Conservation (phyloP, 2,888 invertebrate species). For the Spisula solida region DNA sequence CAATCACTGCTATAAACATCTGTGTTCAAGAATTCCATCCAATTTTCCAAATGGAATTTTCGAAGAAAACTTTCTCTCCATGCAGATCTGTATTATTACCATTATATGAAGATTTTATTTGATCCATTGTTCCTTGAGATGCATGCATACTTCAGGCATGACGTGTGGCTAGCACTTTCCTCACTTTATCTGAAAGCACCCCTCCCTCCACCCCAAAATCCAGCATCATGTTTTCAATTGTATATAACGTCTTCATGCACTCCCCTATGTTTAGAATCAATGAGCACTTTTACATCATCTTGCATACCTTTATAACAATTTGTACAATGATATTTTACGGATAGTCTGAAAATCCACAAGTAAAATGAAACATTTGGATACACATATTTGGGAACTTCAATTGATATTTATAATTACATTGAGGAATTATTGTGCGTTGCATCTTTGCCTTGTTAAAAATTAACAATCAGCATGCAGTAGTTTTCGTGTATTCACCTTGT, state of each 20-base stretch:
- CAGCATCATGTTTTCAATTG: too few species aligned
- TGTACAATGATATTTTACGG: not conserved
- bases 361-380: not conserved
- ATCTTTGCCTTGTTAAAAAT: not conserved
- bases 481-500: not conserved
- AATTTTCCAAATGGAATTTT: not conserved
- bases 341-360: not conserved
- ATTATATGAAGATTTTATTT: not conserved
- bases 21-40: too few species aligned
- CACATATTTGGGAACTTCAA: not conserved
- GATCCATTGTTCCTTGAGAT: not conserved
- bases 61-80: not conserved
- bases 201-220: not conserved
- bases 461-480: not conserved
- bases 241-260: not conserved
- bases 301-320: not conserved
- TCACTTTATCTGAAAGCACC: not conserved
- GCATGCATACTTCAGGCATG: conserved; percentile 20
- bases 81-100: not conserved
- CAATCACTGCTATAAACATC: too few species aligned
- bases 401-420: not conserved
- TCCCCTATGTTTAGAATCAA: not conserved
- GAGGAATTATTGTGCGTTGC: not conserved
- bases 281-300: not conserved
- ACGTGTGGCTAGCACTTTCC: not conserved